phyloP scores from a whole-genome alignment of 2,113 vertebrate species.

The Rhea americana region DNA sequence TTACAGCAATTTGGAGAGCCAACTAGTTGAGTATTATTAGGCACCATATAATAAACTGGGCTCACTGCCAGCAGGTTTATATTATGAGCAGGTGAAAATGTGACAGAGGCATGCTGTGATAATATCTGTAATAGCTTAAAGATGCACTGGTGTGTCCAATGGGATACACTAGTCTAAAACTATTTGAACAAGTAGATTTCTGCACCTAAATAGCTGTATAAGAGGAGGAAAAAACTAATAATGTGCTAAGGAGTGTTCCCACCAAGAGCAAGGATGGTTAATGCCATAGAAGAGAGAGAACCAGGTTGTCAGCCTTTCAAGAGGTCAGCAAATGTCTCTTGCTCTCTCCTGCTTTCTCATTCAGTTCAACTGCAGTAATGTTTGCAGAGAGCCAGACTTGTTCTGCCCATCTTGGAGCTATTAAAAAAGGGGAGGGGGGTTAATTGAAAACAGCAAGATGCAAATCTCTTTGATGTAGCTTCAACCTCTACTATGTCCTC shows the following conservation, averaged over 20 bases:
- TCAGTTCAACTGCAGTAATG: background rate
- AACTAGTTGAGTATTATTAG: background rate
- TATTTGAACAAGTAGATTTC: constrained; percentile 9
- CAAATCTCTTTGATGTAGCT: constrained; percentile 59
- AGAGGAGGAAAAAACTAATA: background rate
- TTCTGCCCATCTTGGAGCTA: constrained; percentile 50
- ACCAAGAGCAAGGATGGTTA: constrained; percentile 1
- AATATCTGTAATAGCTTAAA: background rate
- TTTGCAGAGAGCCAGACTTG: constrained; percentile 45
- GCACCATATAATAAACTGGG: background rate
- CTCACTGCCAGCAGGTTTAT: background rate
- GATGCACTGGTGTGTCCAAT: constrained; percentile 6
- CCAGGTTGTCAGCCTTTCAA: background rate
- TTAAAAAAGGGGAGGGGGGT: background rate
- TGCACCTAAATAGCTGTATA: background rate
- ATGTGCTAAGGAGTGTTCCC: background rate
- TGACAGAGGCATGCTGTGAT: background rate
- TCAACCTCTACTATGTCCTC: constrained; percentile 55
- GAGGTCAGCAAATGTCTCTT: constrained; percentile 5
- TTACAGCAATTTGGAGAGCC: background rate
- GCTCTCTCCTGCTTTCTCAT: background rate
- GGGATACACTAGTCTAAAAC: background rate
- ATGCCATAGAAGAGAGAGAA: background rate
- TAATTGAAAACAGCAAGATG: constrained; percentile 65
- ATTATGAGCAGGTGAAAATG: constrained; percentile 16